Conservation (phyloP, 2,113 vertebrate genomes). For the Cryptomyrus ogoouensis region DNA sequence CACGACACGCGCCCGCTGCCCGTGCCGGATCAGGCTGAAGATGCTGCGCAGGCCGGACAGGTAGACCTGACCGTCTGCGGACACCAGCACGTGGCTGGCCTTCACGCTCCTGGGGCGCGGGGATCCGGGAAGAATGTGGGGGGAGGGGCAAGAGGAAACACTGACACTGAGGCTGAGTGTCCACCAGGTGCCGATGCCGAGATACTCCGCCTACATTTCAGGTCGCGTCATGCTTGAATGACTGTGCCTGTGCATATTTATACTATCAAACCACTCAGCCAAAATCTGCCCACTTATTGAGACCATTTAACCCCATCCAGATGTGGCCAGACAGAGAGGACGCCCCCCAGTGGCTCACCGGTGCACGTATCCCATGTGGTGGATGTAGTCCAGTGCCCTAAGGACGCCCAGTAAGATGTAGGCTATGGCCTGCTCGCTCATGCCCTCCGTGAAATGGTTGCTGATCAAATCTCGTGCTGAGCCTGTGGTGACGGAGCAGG, state of each 20-base stretch:
- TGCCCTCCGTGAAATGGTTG: constrained; percentile 87
- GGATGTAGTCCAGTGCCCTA: constrained; percentile 91
- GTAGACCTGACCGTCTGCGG: constrained; percentile 85
- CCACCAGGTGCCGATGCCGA: not conserved
- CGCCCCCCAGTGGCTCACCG: constrained; percentile 59
- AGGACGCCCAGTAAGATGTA: constrained; percentile 87
- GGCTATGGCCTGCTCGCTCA: constrained; percentile 87
- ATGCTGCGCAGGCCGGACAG: constrained; percentile 89
- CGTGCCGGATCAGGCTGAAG: constrained; percentile 90
- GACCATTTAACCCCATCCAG: not conserved
- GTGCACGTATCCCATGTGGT: constrained; percentile 97
- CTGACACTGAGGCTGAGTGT: not conserved
- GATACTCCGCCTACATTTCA: not conserved
- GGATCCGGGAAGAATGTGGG: not conserved
- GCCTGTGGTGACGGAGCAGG: constrained; percentile 54
- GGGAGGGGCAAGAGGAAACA: not conserved
- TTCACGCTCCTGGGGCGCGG: constrained; percentile 78
- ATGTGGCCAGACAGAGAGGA: not conserved
- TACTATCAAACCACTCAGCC: not conserved
- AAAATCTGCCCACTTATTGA: not conserved
- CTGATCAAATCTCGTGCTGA: constrained; percentile 92
- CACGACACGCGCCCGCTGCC: constrained; percentile 82
- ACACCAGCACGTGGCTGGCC: constrained; percentile 91
- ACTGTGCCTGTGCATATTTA: not conserved
- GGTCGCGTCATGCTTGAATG: not conserved